Conservation (phyloP, 2,797 vertebrate species). For the Tolypeutes matacus region DNA sequence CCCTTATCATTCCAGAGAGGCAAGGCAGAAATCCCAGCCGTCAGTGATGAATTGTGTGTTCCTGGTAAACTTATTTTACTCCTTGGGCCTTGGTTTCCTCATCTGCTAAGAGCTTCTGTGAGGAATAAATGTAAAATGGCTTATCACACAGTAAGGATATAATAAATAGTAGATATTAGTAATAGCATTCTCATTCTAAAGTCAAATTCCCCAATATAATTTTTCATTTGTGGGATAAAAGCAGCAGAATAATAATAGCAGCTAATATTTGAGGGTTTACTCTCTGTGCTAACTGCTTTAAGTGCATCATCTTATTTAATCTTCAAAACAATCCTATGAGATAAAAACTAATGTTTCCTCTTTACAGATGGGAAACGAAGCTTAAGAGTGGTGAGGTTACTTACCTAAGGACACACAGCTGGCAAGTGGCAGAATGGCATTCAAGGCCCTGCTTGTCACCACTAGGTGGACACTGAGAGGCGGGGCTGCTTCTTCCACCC, state of each 20-base stretch:
- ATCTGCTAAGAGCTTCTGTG: not conserved
- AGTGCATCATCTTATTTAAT: not conserved
- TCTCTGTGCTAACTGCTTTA: not conserved
- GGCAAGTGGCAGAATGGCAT: not conserved
- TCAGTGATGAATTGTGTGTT: not conserved
- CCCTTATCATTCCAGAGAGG: not conserved
- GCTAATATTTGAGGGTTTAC: not conserved
- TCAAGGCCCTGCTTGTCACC: not conserved
- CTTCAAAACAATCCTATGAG: not conserved
- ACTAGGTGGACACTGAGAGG: not conserved
- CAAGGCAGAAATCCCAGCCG: not conserved
- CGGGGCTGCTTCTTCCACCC: not conserved
- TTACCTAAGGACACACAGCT: not conserved
- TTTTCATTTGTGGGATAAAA: not conserved
- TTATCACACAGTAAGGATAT: too few species aligned
- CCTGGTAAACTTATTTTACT: not conserved
- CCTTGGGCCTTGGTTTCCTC: not conserved
- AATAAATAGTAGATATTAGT: not conserved
- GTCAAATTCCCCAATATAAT: not conserved
- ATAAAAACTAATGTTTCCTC: not conserved
- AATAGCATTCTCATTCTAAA: not conserved
- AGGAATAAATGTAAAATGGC: not conserved
- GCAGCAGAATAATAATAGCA: not conserved
- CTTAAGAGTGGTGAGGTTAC: not conserved
- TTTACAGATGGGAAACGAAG: slow-evolving; percentile 12